Evolutionary conservation across 2,888 invertebrate species (phyloP), one percentile per base, ranked within the genome.

Genomic region (Sipha maydis): DNA sequence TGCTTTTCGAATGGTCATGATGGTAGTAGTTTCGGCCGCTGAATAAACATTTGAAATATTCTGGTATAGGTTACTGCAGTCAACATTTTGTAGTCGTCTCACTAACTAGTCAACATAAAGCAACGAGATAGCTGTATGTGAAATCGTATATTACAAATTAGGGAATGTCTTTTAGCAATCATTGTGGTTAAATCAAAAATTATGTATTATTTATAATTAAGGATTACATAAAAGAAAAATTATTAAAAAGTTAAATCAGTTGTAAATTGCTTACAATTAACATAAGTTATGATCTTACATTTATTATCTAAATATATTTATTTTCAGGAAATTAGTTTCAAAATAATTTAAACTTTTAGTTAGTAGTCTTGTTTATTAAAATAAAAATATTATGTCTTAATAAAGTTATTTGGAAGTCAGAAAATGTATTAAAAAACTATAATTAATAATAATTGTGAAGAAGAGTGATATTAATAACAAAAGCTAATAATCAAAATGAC

Each of bases 391-490:
- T 11, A 71, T 14, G n/a, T 28, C n/a, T 67, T 67, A n/a, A 28
- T 67, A n/a, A 76, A 28, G 34, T 73, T 34, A 34, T 34, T 34
- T 19, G 17, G 31, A 5, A 17, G 25, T 17, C 1, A 48, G 11
- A 54, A 76, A 71, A 71, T 31, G 31, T 71, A 71, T 71, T 28
- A 3, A 25, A 82, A 82, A 82, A 82, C 28, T 21, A 7, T 69
- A 84, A 84, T 76, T 84, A 84, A 84, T 84, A 84, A 84, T 76
- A 84, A 84, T 75, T 61, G 38, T 21, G n/a, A 76, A 76, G 84
- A 84, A 38, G 54, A 76, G 61, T 84, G 61, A 82, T 82, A 76
- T 73, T 84, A 61, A 75, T 83, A 83, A 83, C 69, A 73, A 75
- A 56, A 71, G 28, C 83, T 83, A 83, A 83, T 75, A 83, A 83